Evolutionary conservation across 1,140 invertebrate genomes (phyloP), one percentile per base, ranked within the genome.

Genomic region (Magallana ariakensis): DNA sequence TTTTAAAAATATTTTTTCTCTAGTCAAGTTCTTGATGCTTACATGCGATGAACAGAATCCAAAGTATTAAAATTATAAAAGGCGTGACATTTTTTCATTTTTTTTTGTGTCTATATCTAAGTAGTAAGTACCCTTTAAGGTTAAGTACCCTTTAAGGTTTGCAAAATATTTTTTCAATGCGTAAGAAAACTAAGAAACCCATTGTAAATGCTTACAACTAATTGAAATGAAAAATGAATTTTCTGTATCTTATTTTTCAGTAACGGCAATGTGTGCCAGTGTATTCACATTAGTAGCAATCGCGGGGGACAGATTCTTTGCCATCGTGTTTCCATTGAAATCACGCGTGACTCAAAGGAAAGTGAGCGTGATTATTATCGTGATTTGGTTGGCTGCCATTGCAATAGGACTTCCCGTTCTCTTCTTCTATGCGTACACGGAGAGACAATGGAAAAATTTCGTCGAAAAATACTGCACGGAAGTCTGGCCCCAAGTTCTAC

Each of bases 251-350:
- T 86, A 84, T 16, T 22, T 90, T 89, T 82, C 92, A 95, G 95
- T 95, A 87, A 95, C 94, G 16, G 94, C 94, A 53, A 91, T 95
- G 92, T 94, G 94, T 55, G 92, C 94, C n/a, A 95, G 94, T 85
- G 94, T 95, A 16, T 92, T 95, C 55, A 95, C 95, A 6, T 86
- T 96, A 83, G 94, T 94, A 26, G 95, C 94, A 15, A 95, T 95
- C 33, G 94, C 95, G 8, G 94, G 95, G 26, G 95, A 95, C 89
- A 92, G 95, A 1, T 95, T 95, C 89, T 94, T 95, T 85, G 95
- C 95, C 83, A 95, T 95, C 57, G 92, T 95, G 75, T 95, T 94
- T 81, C 95, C 95, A 1, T 89, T 95, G 54, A 94, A 94, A 81
- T 93, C 94, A 6, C 92, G 95, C 2, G 92, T 95, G 46, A 94